Evolutionary conservation across 2,113 vertebrate genomes (phyloP).

Genomic region (Carettochelys insculpta): DNA sequence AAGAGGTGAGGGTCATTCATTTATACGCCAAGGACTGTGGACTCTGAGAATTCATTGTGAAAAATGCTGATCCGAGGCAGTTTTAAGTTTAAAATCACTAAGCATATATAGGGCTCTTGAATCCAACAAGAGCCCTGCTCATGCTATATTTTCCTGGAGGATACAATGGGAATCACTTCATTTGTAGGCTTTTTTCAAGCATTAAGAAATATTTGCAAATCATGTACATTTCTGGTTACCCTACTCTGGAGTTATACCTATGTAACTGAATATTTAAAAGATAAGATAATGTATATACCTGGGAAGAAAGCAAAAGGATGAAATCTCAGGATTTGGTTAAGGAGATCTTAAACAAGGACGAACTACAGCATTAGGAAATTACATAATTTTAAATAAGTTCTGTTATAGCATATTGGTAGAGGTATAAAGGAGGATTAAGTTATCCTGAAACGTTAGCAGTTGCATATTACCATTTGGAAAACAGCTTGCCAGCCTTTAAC

Average conservation of each 20-base stretch:
- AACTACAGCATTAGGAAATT: neutral
- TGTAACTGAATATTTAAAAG: neutral
- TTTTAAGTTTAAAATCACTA: neutral
- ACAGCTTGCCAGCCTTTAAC: neutral
- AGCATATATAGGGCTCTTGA: neutral
- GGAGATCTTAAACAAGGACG: neutral
- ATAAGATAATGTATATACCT: neutral
- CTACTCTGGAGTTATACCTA: neutral
- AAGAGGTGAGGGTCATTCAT: slow-evolving; percentile 54
- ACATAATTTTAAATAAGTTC: neutral
- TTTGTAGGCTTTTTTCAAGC: neutral
- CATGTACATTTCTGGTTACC: neutral
- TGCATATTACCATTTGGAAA: neutral
- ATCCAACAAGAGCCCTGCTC: too few species aligned
- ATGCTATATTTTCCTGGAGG: neutral
- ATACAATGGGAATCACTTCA: neutral
- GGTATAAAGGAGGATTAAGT: neutral
- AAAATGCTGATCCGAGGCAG: neutral
- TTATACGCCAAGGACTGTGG: neutral
- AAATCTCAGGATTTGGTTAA: neutral
- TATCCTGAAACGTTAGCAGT: neutral
- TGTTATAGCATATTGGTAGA: accelerated
- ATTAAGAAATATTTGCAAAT: neutral
- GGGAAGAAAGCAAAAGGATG: neutral
- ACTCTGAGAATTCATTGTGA: neutral